Percentiles rank a stretch among this genome's conserved stretches.
These are phyloP conservation scores for Limnephilus marmoratus DNA, from an alignment of 2,888 invertebrate species.

Conservation along the genomic window DNA sequence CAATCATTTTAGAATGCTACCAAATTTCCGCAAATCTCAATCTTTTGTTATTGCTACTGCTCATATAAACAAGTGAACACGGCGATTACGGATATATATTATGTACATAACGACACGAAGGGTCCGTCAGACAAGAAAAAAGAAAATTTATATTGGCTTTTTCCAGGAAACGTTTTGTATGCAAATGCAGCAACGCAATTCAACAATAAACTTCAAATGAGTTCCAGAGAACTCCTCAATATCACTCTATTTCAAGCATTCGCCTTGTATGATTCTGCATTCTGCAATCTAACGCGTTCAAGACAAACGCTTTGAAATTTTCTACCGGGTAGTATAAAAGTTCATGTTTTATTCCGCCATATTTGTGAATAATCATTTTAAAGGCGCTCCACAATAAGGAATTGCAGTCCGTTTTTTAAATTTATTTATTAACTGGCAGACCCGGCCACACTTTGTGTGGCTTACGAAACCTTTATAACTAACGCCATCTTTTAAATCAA, in stretches of 20 bases:
- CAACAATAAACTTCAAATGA: constrained; percentile 34
- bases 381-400: background rate
- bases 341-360: background rate
- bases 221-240: background rate
- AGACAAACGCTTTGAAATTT: background rate
- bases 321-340: background rate
- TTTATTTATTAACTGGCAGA: no score
- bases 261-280: background rate
- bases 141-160: constrained; percentile 9
- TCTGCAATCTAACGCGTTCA: background rate
- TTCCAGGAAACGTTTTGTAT: constrained; percentile 4
- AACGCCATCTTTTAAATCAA: no score
- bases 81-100: no score
- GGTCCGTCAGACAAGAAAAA: background rate
- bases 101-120: background rate
- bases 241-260: background rate
- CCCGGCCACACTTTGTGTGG: no score
- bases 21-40: no score
- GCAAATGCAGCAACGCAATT: constrained; percentile 23
- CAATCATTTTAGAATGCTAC: no score
- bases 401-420: no score
- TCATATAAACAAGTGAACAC: no score
- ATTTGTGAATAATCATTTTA: background rate
- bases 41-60: no score
- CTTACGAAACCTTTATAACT: no score